Evolutionary conservation across 2,888 invertebrate genomes (phyloP).

Genomic region (Drosophila koepferae): DNA sequence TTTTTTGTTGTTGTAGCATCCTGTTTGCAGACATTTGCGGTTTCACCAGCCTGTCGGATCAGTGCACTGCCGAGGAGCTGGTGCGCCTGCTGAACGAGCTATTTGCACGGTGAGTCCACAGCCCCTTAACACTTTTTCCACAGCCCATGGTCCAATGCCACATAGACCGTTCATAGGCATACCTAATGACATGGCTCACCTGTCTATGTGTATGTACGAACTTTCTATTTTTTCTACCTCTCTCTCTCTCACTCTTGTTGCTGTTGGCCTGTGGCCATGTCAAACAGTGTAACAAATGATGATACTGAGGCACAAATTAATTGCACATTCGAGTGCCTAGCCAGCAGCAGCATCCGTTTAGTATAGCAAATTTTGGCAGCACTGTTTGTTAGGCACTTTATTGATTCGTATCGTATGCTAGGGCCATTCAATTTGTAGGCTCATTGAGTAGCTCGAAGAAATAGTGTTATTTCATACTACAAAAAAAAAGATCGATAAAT

Average conservation of each 20-base stretch:
- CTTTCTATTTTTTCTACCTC: not conserved
- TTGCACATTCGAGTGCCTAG: slow-evolving; percentile 41
- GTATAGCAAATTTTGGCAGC: slow-evolving; percentile 18
- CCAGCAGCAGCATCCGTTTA: slow-evolving; percentile 6
- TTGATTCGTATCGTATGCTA: slow-evolving; percentile 31
- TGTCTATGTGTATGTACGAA: not conserved
- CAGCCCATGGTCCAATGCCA: not conserved
- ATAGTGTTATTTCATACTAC: slow-evolving; percentile 1
- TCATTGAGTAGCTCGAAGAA: not conserved
- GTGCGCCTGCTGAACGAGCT: slow-evolving; percentile 95
- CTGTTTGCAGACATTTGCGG: slow-evolving; percentile 97
- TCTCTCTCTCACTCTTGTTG: not conserved
- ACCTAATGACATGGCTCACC: slow-evolving; percentile 50
- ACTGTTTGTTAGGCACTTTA: slow-evolving; percentile 44
- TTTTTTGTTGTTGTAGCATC: slow-evolving; percentile 87
- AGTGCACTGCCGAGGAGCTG: slow-evolving; percentile 96
- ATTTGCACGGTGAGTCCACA: slow-evolving; percentile 90
- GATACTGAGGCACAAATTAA: slow-evolving; percentile 40
- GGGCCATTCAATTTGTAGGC: not conserved
- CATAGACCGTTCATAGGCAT: slow-evolving; percentile 8
- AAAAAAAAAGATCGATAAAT: slow-evolving; percentile 4
- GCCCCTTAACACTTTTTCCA: not conserved
- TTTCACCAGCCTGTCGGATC: slow-evolving; percentile 95
- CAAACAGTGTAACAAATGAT: slow-evolving; percentile 45
- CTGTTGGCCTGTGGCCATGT: slow-evolving; percentile 28